phyloP scores from a whole-genome alignment of 2,113 vertebrate genomes.

The Epinephelus lanceolatus region DNA sequence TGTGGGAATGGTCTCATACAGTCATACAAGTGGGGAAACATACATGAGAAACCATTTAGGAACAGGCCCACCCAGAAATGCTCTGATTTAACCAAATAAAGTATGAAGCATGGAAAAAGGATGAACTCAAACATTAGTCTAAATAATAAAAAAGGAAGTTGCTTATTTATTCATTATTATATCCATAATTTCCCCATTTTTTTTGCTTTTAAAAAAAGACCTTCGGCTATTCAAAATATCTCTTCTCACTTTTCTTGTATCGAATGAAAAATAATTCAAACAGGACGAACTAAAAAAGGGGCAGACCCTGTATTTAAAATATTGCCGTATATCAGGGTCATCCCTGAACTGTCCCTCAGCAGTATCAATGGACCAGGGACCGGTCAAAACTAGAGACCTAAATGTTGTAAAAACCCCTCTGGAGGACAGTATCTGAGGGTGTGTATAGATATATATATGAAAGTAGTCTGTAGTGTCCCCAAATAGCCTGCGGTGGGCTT shows the following conservation, averaged over 20 bases:
- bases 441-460: slow-evolving; percentile 53
- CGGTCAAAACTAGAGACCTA: slow-evolving; percentile 45
- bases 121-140: slow-evolving; percentile 71
- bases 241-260: slow-evolving; percentile 53
- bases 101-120: slow-evolving; percentile 75
- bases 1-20: slow-evolving; percentile 91
- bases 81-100: slow-evolving; percentile 84
- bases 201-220: slow-evolving; percentile 60
- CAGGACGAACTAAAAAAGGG: slow-evolving; percentile 67
- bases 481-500: slow-evolving; percentile 18
- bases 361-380: slow-evolving; percentile 52
- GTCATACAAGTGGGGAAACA: slow-evolving; percentile 84
- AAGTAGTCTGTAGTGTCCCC: slow-evolving; percentile 76
- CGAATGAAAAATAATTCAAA: slow-evolving; percentile 64
- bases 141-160: slow-evolving; percentile 75
- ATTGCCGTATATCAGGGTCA: slow-evolving; percentile 72
- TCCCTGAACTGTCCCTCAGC: slow-evolving; percentile 61
- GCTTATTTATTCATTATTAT: slow-evolving; percentile 62
- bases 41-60: slow-evolving; percentile 86
- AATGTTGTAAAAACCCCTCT: slow-evolving; percentile 61
- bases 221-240: slow-evolving; percentile 73
- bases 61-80: slow-evolving; percentile 83
- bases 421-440: slow-evolving; percentile 48
- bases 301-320: slow-evolving; percentile 77
- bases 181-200: slow-evolving; percentile 48